Conservation (phyloP, 2,797 vertebrate species). For the Poecilia picta region DNA sequence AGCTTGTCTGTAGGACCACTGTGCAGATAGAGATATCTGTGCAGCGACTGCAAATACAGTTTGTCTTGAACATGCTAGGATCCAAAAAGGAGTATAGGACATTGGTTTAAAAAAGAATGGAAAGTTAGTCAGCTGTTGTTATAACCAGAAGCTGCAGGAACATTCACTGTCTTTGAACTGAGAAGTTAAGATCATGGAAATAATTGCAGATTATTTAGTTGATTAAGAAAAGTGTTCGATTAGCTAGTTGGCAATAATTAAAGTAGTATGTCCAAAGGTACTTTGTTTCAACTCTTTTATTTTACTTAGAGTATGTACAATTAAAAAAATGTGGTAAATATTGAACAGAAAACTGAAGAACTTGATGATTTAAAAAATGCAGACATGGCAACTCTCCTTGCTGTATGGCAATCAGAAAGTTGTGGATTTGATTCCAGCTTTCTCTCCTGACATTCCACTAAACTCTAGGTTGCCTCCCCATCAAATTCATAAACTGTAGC, state of each 20-base stretch:
- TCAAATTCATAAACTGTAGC: too few relatives aligned
- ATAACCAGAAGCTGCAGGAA: background rate
- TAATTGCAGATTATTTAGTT: background rate
- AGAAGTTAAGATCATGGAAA: background rate
- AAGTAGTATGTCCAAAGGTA: background rate
- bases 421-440: background rate
- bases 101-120: background rate
- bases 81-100: background rate
- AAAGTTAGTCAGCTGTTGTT: background rate
- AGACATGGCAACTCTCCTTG: background rate
- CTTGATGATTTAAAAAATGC: background rate
- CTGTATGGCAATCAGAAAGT: background rate
- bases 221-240: background rate
- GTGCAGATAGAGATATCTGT: background rate
- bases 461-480: background rate
- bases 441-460: background rate
- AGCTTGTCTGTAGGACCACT: background rate
- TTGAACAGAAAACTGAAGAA: background rate
- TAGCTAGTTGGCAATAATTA: too few relatives aligned
- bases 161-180: background rate
- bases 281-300: background rate
- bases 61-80: background rate
- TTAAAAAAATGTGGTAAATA: background rate
- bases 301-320: background rate
- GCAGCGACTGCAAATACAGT: background rate